Conservation (phyloP, 2,888 invertebrate species). For the Xylota segnis region DNA sequence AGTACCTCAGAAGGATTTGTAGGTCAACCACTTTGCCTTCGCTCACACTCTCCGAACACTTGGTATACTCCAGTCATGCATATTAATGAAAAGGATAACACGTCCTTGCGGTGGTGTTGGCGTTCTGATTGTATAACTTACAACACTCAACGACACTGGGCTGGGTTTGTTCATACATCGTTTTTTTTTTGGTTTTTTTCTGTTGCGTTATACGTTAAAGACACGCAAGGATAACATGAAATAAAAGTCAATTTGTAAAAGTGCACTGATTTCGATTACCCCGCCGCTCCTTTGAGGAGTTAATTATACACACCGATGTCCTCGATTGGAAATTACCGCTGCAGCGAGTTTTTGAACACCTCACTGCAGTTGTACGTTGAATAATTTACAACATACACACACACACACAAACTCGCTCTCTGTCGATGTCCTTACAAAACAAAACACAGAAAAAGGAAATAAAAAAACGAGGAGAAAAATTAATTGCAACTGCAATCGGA, state of each 20-base stretch:
- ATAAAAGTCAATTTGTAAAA: constrained; percentile 39
- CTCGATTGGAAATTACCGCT: constrained; percentile 64
- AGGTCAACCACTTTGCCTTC: constrained; percentile 60
- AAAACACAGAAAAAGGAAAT: neutral
- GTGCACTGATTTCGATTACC: constrained; percentile 35
- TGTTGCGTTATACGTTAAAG: constrained; percentile 33
- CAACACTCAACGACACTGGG: constrained; percentile 25
- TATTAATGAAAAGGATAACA: constrained; percentile 59
- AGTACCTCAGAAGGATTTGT: constrained; percentile 27
- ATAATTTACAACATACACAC: constrained; percentile 34
- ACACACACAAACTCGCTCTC: too few species aligned
- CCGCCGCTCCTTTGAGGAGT: constrained; percentile 21
- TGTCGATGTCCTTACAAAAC: constrained; percentile 26
- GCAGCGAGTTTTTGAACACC: constrained; percentile 16
- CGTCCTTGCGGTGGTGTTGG: constrained; percentile 60
- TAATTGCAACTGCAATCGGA: constrained; percentile 28
- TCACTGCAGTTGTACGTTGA: constrained; percentile 16
- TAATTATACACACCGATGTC: constrained; percentile 58
- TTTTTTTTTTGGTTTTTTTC: neutral
- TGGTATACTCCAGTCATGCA: constrained; percentile 48
- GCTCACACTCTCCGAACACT: constrained; percentile 43
- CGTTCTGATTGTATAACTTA: constrained; percentile 43
- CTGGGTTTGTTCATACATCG: constrained; percentile 24
- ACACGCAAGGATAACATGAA: constrained; percentile 48
- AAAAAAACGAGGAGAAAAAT: neutral